Base-by-base conservation (phyloP, 2,113 vertebrate species). In the Lamprotornis superbus region DNA sequence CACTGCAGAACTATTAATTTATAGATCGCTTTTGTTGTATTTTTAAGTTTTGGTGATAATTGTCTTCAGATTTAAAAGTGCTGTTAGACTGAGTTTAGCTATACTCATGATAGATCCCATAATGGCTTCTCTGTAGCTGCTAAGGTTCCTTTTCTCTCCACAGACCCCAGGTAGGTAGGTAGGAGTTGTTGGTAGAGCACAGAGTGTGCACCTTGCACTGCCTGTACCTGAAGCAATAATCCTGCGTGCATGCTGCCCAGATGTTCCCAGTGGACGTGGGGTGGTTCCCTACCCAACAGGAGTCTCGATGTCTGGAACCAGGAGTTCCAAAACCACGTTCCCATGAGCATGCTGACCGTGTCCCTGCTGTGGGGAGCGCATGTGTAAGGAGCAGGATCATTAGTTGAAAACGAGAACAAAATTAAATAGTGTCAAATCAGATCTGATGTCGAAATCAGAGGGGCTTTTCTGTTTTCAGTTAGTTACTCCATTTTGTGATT, bases 141-240 rank as follows among this genome's bases (percentile, higher is more conserved):
- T 96, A 96, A 97, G 97, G 97, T 97, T 97, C 97, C 97, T 98
- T 98, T 97, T 33, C 10, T 90, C 76, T 90, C 97, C 93, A 44
- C 94, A 28, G 91, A 96, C 69, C 92, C 96, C 95, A 77, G 95
- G 96, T 96, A 89, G 95, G 95, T 97, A 88, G 95, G 96, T 96
- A 91, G 88, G 94, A 97, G 91, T 89, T 94, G 13, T 80, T 42
- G 61, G 19, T 74, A 97, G 95, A 96, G 73, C 96, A 93, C 96
- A 88, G 97, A 87, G 97, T 64, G 97, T 96, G 92, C 94, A 5
- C 85, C 93, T 95, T 97, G 97, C 98, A 97, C 97, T 84, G 96
- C 93, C 97, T 90, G 96, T 84, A 98, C 97, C 97, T 94, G 96
- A 98, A 98, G 98, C 98, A 98, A 98, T 98, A 98, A 98, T 93